phyloP scores from a whole-genome alignment of 2,113 vertebrate genomes.

The Calidris pugnax region DNA sequence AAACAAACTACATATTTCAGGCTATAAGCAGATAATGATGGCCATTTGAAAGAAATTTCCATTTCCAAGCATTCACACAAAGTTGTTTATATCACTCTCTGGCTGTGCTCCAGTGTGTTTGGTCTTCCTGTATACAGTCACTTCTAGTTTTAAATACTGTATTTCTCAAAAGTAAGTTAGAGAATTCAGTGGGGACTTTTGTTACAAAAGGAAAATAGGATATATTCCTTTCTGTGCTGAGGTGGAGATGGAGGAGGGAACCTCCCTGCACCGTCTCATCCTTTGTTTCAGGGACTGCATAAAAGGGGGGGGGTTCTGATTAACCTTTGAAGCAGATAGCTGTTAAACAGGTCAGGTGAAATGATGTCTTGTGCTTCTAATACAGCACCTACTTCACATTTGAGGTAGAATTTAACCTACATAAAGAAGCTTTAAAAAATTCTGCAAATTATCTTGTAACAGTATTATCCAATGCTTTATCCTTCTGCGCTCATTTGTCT shows the following conservation, averaged over 20 bases:
- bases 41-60: background rate
- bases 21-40: slow-evolving; percentile 10
- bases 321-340: background rate
- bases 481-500: background rate
- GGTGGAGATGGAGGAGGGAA: background rate
- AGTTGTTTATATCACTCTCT: background rate
- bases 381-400: background rate
- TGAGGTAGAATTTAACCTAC: background rate
- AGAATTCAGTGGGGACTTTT: background rate
- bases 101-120: background rate
- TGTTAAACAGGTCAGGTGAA: background rate
- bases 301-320: background rate
- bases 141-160: background rate
- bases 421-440: background rate
- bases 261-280: background rate
- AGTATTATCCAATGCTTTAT: background rate
- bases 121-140: background rate
- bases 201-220: background rate
- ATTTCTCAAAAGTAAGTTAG: background rate
- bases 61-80: background rate
- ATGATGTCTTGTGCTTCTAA: background rate
- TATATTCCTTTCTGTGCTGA: background rate
- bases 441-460: background rate
- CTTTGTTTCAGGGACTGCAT: background rate
- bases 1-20: slow-evolving; percentile 6